Evolutionary conservation across 2,113 vertebrate genomes (phyloP), one percentile per base, ranked within the genome.

Genomic region (Cromileptes altivelis): DNA sequence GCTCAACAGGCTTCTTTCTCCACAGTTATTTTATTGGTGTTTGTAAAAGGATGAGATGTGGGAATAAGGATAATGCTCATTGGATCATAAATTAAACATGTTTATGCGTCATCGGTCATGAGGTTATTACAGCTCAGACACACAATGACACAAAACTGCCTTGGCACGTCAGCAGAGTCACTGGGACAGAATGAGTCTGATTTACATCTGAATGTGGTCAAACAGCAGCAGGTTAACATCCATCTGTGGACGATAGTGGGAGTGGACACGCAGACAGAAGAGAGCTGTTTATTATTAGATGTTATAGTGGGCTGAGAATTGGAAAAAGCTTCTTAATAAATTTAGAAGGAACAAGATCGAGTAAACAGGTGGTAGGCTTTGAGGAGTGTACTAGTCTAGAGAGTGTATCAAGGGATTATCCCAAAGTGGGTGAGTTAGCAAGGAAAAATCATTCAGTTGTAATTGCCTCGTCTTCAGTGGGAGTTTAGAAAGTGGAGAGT

Each of bases 51-150:
- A 78, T 21, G 62, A 37, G 64, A 85, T 15, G 64, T 45, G 57
- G 42, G 52, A 70, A 57, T 37, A 37, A 76, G 37, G 40, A 58
- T 23, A 45, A 62, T 53, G 63, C 33, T 71, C 25, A 27, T 0
- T 9, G 45, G 72, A 71, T 72, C 47, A 71, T 72, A 61, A 76
- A 85, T 75, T 65, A 85, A 10, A 67, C n/a, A 14, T n/a, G 33
- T 76, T 37, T 47, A 53, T 71, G 56, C 55, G 6, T 70, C 80
- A 76, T 63, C 57, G 21, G 56, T 62, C 49, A 12, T 45, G 1
- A 11, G 12, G 19, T 70, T 70, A 62, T 63, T 55, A 47, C 57
- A 62, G 25, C 14, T 25, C 57, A 17, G 71, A 62, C 37, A 52
- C 65, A 62, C 7, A 30, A 75, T 69, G 71, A 61, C 53, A 81